Conservation (phyloP, 2,888 invertebrate species). For the Phalera bucephala region DNA sequence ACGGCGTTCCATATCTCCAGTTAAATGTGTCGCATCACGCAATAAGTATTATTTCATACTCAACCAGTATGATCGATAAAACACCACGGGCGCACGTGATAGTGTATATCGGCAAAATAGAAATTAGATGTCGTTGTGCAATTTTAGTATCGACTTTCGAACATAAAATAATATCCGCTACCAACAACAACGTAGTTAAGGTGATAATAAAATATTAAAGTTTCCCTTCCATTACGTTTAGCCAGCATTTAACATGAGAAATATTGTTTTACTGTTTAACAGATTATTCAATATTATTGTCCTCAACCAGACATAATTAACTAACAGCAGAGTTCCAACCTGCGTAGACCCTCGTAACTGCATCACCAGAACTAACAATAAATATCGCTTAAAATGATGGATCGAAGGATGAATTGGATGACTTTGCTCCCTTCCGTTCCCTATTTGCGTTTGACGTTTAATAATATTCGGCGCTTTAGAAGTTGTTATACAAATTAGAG, state of each 20-base stretch:
- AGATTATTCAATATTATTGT: no score
- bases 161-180: conserved; percentile 32
- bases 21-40: conserved; percentile 51
- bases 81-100: conserved; percentile 43
- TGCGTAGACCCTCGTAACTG: conserved; percentile 11
- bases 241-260: no score
- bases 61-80: conserved; percentile 22
- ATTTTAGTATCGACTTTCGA: conserved; percentile 43
- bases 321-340: background rate
- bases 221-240: background rate
- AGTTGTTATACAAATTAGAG: no score
- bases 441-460: conserved; percentile 16
- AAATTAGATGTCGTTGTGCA: conserved; percentile 38
- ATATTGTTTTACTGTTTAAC: no score
- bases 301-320: no score
- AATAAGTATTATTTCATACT: conserved; percentile 34
- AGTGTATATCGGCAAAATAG: conserved; percentile 27
- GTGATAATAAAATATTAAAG: background rate
- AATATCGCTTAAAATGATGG: conserved; percentile 56
- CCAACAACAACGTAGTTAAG: conserved; percentile 5
- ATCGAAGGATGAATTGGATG: conserved; percentile 46
- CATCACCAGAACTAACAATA: conserved; percentile 38
- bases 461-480: background rate
- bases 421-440: conserved; percentile 46
- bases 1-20: conserved; percentile 34